A percentile compares a stretch with the other conserved stretches of the same genome.
Evolutionary conservation across 1,140 invertebrate genomes (phyloP).

Genomic region (Procambarus virginalis): DNA sequence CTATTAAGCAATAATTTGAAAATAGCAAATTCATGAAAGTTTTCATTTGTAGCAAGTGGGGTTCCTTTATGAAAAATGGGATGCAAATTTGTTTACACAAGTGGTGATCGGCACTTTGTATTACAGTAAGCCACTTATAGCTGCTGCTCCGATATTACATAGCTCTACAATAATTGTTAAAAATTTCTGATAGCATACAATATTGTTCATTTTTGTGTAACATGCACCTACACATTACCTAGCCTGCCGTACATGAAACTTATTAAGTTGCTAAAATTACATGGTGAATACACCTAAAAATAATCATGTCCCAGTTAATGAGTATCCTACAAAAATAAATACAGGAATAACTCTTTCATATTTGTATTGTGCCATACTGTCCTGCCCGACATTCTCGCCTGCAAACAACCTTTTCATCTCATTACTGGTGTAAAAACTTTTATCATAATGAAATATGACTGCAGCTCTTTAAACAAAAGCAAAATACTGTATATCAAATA

Average conservation of each 20-base stretch:
- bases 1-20: conserved; percentile 18
- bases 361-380: neutral
- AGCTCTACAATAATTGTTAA: neutral
- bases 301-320: neutral
- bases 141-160: neutral
- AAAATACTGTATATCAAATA: neutral
- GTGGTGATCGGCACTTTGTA: neutral
- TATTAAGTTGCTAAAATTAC: neutral
- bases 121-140: neutral
- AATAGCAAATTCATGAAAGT: conserved; percentile 18
- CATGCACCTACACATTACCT: conserved; percentile 6
- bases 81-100: neutral
- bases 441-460: conserved; percentile 15
- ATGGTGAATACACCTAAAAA: conserved; percentile 15
- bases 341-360: neutral
- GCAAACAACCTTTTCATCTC: neutral
- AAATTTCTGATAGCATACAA: conserved; percentile 6
- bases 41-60: conserved; percentile 9
- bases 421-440: neutral
- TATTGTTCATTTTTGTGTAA: neutral
- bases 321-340: neutral
- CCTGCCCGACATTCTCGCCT: neutral
- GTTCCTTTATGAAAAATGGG: neutral
- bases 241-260: conserved; percentile 2
- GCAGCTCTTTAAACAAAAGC: conserved; percentile 16